Evolutionary conservation across 2,797 vertebrate species (phyloP).

Genomic region (Salarias fasciatus): DNA sequence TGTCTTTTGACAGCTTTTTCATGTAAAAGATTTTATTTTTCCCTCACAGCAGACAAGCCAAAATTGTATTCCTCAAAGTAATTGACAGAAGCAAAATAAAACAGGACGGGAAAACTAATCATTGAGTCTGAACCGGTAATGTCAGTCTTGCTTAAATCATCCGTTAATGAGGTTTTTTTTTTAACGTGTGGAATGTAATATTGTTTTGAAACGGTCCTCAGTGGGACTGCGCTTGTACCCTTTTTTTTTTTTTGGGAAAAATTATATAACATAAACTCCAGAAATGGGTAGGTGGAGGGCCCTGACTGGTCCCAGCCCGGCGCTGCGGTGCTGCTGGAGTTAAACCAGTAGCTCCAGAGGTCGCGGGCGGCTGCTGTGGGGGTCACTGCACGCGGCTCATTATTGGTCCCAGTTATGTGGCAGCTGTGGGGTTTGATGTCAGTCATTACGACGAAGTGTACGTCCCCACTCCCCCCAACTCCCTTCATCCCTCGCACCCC

Average conservation of each 20-base stretch:
- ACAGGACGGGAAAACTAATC: too few species aligned
- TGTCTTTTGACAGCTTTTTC: too few species aligned
- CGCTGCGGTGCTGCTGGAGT: slow-evolving; percentile 48
- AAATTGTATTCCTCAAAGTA: too few species aligned
- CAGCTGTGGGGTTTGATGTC: slow-evolving; percentile 79
- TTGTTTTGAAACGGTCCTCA: slow-evolving; percentile 1
- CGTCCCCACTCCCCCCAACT: slow-evolving; percentile 37
- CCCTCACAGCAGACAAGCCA: too few species aligned
- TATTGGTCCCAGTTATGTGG: slow-evolving; percentile 74
- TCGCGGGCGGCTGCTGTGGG: slow-evolving; percentile 61
- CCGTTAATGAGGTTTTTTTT: too few species aligned
- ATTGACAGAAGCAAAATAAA: too few species aligned
- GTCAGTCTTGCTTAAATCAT: too few species aligned
- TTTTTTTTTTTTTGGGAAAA: slow-evolving; percentile 1
- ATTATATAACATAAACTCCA: neutral
- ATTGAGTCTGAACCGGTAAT: too few species aligned
- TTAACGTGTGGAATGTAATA: neutral
- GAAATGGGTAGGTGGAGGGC: neutral
- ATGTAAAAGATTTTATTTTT: too few species aligned
- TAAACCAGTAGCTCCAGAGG: slow-evolving; percentile 72
- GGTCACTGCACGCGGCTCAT: slow-evolving; percentile 73
- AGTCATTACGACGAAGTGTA: slow-evolving; percentile 60
- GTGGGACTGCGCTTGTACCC: neutral
- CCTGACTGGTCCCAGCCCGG: slow-evolving; percentile 30
- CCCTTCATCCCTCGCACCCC: slow-evolving; percentile 3